These are phyloP conservation scores for Porites evermanni DNA, from an alignment of 92 coral and sea anemone genomes.

Conservation along the genomic window DNA sequence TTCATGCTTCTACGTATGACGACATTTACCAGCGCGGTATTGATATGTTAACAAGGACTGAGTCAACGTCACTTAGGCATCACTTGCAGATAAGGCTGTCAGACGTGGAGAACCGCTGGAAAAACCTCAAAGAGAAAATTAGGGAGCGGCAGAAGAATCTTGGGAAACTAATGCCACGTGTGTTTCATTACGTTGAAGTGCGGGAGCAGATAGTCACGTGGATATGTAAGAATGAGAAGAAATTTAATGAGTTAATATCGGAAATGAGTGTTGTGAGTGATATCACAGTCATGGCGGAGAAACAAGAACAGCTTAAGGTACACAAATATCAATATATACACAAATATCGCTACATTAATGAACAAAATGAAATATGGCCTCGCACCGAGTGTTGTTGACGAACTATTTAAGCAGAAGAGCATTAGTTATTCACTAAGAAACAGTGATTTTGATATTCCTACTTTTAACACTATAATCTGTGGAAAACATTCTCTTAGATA, in stretches of 20 bases:
- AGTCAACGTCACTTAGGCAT: slow-evolving; percentile 76
- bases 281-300: slow-evolving; percentile 74
- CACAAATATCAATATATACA: background rate
- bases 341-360: too few species aligned
- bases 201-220: slow-evolving; percentile 81
- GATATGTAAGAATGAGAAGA: slow-evolving; percentile 84
- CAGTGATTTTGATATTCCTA: too few species aligned
- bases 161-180: slow-evolving; percentile 84
- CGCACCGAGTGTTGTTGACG: too few species aligned
- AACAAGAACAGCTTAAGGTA: slow-evolving; percentile 88
- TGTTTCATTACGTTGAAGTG: slow-evolving; percentile 78
- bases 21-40: slow-evolving; percentile 81
- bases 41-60: slow-evolving; percentile 68
- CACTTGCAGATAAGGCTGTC: slow-evolving; percentile 72
- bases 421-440: too few species aligned
- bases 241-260: slow-evolving; percentile 68
- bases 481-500: too few species aligned
- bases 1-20: slow-evolving; percentile 78
- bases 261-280: slow-evolving; percentile 71
- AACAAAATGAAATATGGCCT: too few species aligned
- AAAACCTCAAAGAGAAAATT: slow-evolving; percentile 68
- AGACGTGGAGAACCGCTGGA: slow-evolving; percentile 87
- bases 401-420: too few species aligned
- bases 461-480: too few species aligned
- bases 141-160: slow-evolving; percentile 83